Percentiles rank a stretch among this genome's conserved stretches.
Conservation (phyloP, 2,113 vertebrate species). For the Acanthisitta chloris region DNA sequence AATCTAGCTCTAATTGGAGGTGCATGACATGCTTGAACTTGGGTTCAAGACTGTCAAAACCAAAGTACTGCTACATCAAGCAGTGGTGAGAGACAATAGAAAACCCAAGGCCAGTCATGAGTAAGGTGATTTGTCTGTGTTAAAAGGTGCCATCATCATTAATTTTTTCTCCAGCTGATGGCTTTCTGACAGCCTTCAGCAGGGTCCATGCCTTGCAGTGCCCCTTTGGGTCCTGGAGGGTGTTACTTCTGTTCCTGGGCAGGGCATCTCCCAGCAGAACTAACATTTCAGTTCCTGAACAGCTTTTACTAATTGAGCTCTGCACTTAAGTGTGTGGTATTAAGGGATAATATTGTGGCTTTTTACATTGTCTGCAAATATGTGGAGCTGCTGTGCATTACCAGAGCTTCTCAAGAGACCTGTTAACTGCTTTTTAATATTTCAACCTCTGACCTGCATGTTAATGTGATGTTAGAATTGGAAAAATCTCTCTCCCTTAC, state of each 20-base stretch:
- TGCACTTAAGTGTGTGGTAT: neutral
- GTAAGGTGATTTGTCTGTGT: neutral
- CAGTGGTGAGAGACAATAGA: neutral
- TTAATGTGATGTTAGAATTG: constrained; percentile 54
- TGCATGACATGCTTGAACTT: neutral
- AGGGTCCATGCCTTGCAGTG: neutral
- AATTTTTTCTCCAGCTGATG: neutral
- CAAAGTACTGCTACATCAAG: neutral
- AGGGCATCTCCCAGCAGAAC: neutral
- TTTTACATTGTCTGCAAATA: constrained; percentile 37
- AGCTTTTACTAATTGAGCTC: constrained; percentile 11
- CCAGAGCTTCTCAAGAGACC: constrained; percentile 19
- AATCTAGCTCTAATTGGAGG: neutral
- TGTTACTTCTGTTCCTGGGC: neutral
- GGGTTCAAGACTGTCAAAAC: neutral
- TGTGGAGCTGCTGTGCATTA: constrained; percentile 14
- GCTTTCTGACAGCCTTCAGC: neutral
- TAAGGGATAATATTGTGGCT: constrained; percentile 11
- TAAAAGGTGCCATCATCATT: neutral
- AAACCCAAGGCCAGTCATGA: neutral
- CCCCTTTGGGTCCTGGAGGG: neutral
- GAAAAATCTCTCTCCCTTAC: constrained; percentile 43
- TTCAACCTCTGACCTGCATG: constrained; percentile 35
- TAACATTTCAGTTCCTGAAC: neutral
- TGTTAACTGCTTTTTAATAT: constrained; percentile 38